These are phyloP conservation scores for Drosophila arizonae DNA, from an alignment of 1,140 invertebrate species.

Conservation along the genomic window DNA sequence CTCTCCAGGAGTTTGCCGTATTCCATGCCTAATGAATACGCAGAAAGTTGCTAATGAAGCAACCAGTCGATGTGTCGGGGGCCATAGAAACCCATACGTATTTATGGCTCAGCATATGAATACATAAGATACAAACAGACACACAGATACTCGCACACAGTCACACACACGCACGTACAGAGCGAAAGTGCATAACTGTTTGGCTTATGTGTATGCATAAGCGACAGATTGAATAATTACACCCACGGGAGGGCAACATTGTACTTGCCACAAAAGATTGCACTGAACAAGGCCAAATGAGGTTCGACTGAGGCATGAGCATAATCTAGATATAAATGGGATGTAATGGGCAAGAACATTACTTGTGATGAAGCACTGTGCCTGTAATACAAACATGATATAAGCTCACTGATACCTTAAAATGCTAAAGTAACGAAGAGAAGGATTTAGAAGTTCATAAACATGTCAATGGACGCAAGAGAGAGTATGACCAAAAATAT, in stretches of 20 bases:
- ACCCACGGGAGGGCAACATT: slow-evolving; percentile 42
- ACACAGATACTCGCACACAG: neutral
- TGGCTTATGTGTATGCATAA: slow-evolving; percentile 64
- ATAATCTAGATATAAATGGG: slow-evolving; percentile 15
- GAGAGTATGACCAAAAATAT: no score
- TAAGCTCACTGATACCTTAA: neutral
- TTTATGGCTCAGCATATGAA: slow-evolving; percentile 28
- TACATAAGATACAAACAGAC: slow-evolving; percentile 3
- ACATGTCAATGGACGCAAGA: no score
- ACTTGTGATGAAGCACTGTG: neutral
- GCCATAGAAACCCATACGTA: slow-evolving; percentile 31
- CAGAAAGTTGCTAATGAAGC: slow-evolving; percentile 80
- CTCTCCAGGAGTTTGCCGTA: slow-evolving; percentile 16
- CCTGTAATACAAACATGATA: neutral
- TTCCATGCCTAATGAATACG: slow-evolving; percentile 72
- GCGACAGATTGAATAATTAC: slow-evolving; percentile 78
- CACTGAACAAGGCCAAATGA: slow-evolving; percentile 9
- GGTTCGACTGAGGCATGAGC: neutral
- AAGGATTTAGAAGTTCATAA: neutral
- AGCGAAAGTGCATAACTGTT: slow-evolving; percentile 19
- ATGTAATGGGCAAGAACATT: neutral
- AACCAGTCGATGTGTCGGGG: slow-evolving; percentile 39
- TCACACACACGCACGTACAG: neutral
- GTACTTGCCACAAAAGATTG: slow-evolving; percentile 26
- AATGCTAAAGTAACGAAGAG: neutral